Conservation (phyloP, 2,888 invertebrate species). For the Azorinus chamasolen region DNA sequence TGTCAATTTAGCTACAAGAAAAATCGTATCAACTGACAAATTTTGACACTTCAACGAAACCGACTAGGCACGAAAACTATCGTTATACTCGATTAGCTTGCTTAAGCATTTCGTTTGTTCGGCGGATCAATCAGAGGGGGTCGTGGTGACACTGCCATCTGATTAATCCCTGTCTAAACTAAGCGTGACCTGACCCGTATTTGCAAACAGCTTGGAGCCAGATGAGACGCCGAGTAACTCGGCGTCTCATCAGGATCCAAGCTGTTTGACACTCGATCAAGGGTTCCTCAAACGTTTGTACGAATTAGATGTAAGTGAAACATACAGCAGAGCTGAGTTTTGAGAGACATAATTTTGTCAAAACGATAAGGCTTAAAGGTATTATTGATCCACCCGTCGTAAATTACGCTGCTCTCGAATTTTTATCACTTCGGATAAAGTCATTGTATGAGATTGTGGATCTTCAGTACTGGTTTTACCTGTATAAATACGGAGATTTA, state of each 20-base stretch:
- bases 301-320: too few relatives aligned
- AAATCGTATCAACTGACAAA: neutral
- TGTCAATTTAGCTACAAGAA: too few relatives aligned
- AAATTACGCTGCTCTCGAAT: neutral
- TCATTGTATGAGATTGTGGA: neutral
- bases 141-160: conserved; percentile 3
- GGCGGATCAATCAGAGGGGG: neutral
- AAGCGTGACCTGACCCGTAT: too few relatives aligned
- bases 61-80: neutral
- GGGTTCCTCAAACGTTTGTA: too few relatives aligned
- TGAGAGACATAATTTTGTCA: too few relatives aligned
- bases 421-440: conserved; percentile 4
- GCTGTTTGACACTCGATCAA: too few relatives aligned
- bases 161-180: too few relatives aligned
- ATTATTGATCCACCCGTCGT: conserved; percentile 9
- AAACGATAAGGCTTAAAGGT: too few relatives aligned
- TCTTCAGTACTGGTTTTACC: neutral
- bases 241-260: too few relatives aligned
- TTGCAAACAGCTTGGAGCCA: too few relatives aligned
- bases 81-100: conserved; percentile 1
- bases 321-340: too few relatives aligned
- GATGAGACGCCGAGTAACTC: too few relatives aligned
- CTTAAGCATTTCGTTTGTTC: conserved; percentile 5
- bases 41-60: neutral
- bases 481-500: conserved; percentile 11